These are phyloP conservation scores for Neolamprologus sp. DNA, from an alignment of 2,113 vertebrate species.

Conservation along the genomic window DNA sequence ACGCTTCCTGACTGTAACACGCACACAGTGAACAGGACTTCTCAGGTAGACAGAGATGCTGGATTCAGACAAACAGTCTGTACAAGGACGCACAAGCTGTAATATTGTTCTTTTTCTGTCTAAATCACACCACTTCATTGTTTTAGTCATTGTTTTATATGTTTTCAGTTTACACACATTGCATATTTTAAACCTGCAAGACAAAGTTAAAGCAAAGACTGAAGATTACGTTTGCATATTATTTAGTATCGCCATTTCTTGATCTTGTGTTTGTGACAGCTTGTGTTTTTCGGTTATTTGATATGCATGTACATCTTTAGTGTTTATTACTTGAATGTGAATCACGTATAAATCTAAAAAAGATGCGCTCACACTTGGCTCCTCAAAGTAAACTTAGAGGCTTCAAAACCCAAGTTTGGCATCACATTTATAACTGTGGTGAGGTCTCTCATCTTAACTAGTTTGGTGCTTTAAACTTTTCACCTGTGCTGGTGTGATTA, in stretches of 20 bases:
- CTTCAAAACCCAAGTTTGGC: not conserved
- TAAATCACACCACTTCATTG: not conserved
- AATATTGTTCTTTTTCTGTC: not conserved
- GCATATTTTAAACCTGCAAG: accelerated
- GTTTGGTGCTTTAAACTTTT: not conserved
- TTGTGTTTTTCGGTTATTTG: not conserved
- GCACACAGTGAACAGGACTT: not conserved
- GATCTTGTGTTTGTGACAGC: not conserved
- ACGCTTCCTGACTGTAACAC: not conserved
- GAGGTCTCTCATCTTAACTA: not conserved
- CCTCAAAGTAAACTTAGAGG: not conserved
- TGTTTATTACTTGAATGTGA: not conserved
- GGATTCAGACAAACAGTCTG: not conserved
- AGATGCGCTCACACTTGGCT: not conserved
- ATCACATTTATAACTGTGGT: not conserved
- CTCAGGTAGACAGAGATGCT: not conserved
- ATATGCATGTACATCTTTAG: not conserved
- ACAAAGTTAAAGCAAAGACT: not conserved
- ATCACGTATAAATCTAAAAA: not conserved
- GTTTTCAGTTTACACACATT: not conserved
- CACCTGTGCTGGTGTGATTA: not conserved
- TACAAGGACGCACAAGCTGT: not conserved
- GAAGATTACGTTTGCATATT: not conserved
- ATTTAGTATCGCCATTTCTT: not conserved
- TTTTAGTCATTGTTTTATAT: not conserved